Evolutionary conservation across 2,797 vertebrate genomes (phyloP).

Genomic region (Anguilla obscura): DNA sequence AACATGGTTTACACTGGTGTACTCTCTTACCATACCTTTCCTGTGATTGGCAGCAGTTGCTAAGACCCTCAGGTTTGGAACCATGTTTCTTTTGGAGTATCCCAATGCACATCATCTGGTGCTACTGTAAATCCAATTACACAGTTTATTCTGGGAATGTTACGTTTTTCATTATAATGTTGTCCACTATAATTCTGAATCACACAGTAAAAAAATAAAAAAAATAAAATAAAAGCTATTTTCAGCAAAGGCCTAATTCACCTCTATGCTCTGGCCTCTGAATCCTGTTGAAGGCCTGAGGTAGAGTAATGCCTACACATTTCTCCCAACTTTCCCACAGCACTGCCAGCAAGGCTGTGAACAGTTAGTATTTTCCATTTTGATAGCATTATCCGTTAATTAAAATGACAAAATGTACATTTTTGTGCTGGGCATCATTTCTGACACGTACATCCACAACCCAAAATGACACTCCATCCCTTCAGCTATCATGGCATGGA

Average conservation of each 20-base stretch:
- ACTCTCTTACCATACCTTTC: too few species aligned
- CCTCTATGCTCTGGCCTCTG: not conserved
- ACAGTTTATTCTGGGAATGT: too few species aligned
- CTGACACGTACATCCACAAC: not conserved
- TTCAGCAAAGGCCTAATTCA: not conserved
- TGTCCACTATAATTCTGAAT: too few species aligned
- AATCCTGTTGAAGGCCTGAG: not conserved
- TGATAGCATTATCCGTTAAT: not conserved
- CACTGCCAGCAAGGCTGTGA: not conserved
- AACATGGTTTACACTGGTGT: not conserved
- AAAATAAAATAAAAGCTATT: not conserved
- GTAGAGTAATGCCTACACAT: not conserved
- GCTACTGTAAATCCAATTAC: too few species aligned
- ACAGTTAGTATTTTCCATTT: not conserved
- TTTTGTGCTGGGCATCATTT: not conserved
- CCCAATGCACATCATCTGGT: too few species aligned
- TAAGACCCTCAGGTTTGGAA: too few species aligned
- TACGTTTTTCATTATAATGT: too few species aligned
- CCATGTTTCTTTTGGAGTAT: too few species aligned
- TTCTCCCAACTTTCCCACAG: not conserved
- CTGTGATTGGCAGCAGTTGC: too few species aligned
- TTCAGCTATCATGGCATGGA: not conserved
- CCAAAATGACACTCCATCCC: not conserved
- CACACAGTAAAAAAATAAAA: too few species aligned
- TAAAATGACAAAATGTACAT: not conserved